Evolutionary conservation across 1,140 invertebrate species (phyloP).

Genomic region (Drosophila triauraria): DNA sequence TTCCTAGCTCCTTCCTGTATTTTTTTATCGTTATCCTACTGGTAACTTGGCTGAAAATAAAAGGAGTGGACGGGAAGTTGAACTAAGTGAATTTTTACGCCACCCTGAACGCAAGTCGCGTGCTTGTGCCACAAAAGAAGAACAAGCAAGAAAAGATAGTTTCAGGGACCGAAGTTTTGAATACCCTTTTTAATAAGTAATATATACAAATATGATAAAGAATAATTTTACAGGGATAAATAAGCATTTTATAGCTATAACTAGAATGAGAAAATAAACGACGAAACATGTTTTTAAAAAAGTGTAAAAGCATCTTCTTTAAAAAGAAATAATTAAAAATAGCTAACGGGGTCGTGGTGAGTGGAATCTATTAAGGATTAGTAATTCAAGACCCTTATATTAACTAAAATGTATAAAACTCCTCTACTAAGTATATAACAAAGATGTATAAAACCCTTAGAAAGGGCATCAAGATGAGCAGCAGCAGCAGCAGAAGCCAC

Average conservation of each 20-base stretch:
- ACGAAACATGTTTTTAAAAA: too few species aligned
- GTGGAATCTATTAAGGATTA: background rate
- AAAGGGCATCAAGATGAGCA: slow-evolving; percentile 23
- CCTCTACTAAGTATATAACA: background rate
- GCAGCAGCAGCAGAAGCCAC: slow-evolving; percentile 5
- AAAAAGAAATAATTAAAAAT: background rate
- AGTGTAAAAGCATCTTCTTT: background rate
- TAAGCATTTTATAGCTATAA: background rate
- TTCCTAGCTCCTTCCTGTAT: slow-evolving; percentile 5
- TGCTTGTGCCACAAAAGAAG: slow-evolving; percentile 39
- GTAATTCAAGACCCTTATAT: background rate
- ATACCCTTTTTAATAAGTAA: background rate
- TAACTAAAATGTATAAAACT: background rate
- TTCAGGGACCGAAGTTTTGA: background rate
- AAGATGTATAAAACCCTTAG: background rate
- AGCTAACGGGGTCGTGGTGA: too few species aligned
- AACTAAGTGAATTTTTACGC: slow-evolving; percentile 80
- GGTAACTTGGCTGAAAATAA: slow-evolving; percentile 14
- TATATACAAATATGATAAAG: background rate
- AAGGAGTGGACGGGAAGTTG: slow-evolving; percentile 22
- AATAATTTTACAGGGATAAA: too few species aligned
- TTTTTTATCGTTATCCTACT: slow-evolving; percentile 33
- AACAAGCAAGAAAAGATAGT: background rate
- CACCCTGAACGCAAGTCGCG: slow-evolving; percentile 67
- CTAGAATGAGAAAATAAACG: too few species aligned